Evolutionary conservation across 2,797 vertebrate species (phyloP).

Genomic region (Amblyopsis hoosieri): DNA sequence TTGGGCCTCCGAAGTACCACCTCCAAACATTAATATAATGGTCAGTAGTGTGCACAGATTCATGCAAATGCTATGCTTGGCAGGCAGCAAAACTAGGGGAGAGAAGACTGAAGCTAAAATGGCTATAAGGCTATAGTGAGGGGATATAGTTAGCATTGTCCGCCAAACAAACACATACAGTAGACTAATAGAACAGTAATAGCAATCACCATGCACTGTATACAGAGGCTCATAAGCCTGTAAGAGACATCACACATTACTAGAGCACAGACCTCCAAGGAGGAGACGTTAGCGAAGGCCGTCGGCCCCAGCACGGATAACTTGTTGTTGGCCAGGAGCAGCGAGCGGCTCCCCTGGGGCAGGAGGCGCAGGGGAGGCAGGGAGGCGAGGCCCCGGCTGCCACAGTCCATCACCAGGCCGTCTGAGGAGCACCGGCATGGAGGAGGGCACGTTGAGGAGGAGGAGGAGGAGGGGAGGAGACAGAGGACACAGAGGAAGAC

Average conservation of each 20-base stretch:
- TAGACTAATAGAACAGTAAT: too few species aligned
- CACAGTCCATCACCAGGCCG: slow-evolving; percentile 88
- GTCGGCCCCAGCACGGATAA: slow-evolving; percentile 84
- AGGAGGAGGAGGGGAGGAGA: slow-evolving; percentile 72
- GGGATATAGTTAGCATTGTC: too few species aligned
- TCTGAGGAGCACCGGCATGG: slow-evolving; percentile 84
- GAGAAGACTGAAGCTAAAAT: too few species aligned
- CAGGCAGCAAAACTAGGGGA: too few species aligned
- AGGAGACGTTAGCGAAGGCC: slow-evolving; percentile 90
- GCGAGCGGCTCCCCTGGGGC: slow-evolving; percentile 85
- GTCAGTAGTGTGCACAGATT: too few species aligned
- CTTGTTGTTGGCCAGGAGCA: slow-evolving; percentile 95
- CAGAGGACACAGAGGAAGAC: slow-evolving; percentile 85
- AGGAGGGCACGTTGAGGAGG: slow-evolving; percentile 84
- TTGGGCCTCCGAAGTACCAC: too few species aligned
- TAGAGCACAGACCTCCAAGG: slow-evolving; percentile 79
- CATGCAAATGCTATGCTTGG: too few species aligned
- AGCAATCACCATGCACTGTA: not conserved
- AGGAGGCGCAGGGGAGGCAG: slow-evolving; percentile 86
- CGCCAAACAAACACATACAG: too few species aligned
- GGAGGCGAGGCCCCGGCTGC: slow-evolving; percentile 85
- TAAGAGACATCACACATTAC: not conserved
- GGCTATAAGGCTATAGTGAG: too few species aligned
- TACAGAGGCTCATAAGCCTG: not conserved
- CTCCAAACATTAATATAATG: too few species aligned